phyloP scores from a whole-genome alignment of 2,888 invertebrate species.

The Melinaea menophilus region DNA sequence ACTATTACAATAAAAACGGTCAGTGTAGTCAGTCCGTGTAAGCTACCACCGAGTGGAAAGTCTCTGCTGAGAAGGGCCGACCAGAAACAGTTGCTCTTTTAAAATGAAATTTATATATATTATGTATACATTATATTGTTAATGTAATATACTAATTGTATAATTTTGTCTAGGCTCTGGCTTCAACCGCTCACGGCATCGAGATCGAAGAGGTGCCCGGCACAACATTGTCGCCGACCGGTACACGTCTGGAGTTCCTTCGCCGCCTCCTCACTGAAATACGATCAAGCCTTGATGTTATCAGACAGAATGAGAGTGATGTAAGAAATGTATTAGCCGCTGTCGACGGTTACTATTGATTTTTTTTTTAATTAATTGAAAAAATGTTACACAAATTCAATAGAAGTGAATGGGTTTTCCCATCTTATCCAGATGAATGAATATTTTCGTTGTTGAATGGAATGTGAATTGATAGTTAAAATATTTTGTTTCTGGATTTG shows the following conservation, averaged over 20 bases:
- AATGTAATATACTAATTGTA: not conserved
- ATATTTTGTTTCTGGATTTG: too few relatives aligned
- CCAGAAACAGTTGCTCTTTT: too few relatives aligned
- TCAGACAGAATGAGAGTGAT: conserved; percentile 20
- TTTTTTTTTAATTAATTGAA: not conserved
- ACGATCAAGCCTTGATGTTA: conserved; percentile 36
- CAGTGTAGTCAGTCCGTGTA: too few relatives aligned
- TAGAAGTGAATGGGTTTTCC: too few relatives aligned
- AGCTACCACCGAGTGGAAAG: too few relatives aligned
- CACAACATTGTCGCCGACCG: conserved; percentile 47
- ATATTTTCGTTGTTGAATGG: too few relatives aligned
- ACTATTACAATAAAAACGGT: too few relatives aligned
- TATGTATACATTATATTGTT: not conserved
- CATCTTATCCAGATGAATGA: too few relatives aligned
- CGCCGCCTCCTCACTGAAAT: conserved; percentile 53
- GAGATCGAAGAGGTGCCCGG: conserved; percentile 33
- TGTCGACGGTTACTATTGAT: not conserved
- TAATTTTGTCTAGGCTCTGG: conserved; percentile 20
- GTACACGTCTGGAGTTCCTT: conserved; percentile 54
- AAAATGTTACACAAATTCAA: not conserved
- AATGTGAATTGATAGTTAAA: too few relatives aligned
- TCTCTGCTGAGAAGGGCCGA: too few relatives aligned
- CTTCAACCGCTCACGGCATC: conserved; percentile 16
- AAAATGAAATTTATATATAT: too few relatives aligned
- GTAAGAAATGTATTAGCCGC: conserved; percentile 19